These are phyloP conservation scores for Cecropterus lyciades DNA, from an alignment of 1,140 invertebrate genomes.

Conservation along the genomic window DNA sequence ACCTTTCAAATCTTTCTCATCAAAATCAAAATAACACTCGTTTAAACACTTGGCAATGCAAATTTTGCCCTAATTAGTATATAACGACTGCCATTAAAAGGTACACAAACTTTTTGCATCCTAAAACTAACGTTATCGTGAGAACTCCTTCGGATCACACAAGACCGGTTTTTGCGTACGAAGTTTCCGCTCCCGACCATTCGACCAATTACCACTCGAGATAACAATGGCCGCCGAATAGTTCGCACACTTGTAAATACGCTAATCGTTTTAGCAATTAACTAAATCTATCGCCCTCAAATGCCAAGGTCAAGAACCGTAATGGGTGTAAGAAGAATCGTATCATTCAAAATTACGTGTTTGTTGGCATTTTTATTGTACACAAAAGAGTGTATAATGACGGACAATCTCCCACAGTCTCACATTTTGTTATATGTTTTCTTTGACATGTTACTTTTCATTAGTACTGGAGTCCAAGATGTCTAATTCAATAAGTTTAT, in stretches of 20 bases:
- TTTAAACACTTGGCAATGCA: too few relatives aligned
- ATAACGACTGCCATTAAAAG: slow-evolving; percentile 14
- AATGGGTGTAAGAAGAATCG: not conserved
- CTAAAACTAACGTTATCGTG: slow-evolving; percentile 1
- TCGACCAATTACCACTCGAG: slow-evolving; percentile 10
- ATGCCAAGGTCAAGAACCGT: slow-evolving; percentile 45
- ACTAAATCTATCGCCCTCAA: slow-evolving; percentile 43
- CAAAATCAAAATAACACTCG: too few relatives aligned
- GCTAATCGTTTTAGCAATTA: slow-evolving; percentile 59
- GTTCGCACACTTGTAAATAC: slow-evolving; percentile 58
- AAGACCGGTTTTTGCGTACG: slow-evolving; percentile 8
- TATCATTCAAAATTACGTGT: too few relatives aligned
- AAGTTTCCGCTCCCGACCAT: slow-evolving; percentile 16
- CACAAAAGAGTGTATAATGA: too few relatives aligned
- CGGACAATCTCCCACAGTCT: too few relatives aligned
- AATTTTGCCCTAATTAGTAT: not conserved
- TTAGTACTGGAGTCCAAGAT: too few relatives aligned
- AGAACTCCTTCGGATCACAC: slow-evolving; percentile 16
- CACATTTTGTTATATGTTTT: too few relatives aligned
- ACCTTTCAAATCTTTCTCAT: too few relatives aligned
- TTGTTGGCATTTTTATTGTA: too few relatives aligned
- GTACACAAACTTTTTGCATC: slow-evolving; percentile 9
- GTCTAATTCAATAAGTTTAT: too few relatives aligned
- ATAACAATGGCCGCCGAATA: slow-evolving; percentile 28
- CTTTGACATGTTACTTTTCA: too few relatives aligned